Percentiles rank a stretch among this genome's conserved stretches.
Evolutionary conservation across 2,113 vertebrate genomes (phyloP).

Genomic region (Oryzias woworae): DNA sequence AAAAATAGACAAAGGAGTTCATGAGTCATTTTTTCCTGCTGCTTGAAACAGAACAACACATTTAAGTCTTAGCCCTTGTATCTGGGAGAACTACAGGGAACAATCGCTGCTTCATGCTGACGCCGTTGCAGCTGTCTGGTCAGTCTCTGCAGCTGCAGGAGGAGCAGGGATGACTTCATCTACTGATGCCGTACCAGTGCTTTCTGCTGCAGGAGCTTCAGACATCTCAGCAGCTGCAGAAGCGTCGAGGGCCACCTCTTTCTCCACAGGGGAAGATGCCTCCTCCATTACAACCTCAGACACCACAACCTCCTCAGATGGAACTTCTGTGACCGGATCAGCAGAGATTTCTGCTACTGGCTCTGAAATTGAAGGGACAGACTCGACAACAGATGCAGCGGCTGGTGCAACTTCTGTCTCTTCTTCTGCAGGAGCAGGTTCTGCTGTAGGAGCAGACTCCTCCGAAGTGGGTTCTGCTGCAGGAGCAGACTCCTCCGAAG

Average conservation of each 20-base stretch:
- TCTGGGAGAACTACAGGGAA: constrained; percentile 19
- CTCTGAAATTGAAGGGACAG: background rate
- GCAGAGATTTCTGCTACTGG: constrained; percentile 17
- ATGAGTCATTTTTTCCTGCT: constrained; percentile 26
- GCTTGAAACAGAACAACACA: constrained; percentile 23
- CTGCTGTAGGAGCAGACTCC: constrained; percentile 12
- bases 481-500: background rate
- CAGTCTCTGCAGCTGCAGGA: constrained; percentile 39
- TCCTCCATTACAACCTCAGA: constrained; percentile 19
- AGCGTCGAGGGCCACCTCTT: constrained; percentile 2
- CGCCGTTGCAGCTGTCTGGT: constrained; percentile 34
- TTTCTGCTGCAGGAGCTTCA: constrained; percentile 40
- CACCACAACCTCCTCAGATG: background rate
- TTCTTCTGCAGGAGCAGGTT: constrained; percentile 24
- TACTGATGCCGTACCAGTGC: constrained; percentile 50
- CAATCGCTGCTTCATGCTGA: constrained; percentile 43
- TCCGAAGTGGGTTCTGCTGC: too few relatives aligned
- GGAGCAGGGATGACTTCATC: constrained; percentile 41
- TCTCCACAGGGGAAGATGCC: constrained; percentile 20
- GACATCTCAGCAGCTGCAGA: background rate
- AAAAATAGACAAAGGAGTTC: constrained; percentile 2
- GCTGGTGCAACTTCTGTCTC: background rate
- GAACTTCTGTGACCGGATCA: constrained; percentile 3
- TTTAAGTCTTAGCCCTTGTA: constrained; percentile 17
- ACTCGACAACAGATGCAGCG: constrained; percentile 12